Percentiles rank a stretch among this genome's conserved stretches.
Conservation (phyloP, 2,113 vertebrate species). For the Cardinalis cardinalis region DNA sequence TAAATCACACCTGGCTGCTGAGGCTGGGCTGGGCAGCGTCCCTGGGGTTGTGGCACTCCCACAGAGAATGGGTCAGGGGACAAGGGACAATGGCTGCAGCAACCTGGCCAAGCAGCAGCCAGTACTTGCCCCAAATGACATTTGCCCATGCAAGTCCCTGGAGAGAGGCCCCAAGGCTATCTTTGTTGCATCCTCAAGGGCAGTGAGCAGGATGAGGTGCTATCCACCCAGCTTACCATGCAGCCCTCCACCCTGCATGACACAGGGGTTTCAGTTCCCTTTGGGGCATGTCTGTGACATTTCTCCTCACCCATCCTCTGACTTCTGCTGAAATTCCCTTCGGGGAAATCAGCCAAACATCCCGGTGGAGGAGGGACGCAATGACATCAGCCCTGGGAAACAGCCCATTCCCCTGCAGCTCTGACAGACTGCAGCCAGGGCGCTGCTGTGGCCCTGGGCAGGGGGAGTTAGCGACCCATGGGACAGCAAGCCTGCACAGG, state of each 20-base stretch:
- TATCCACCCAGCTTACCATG: not conserved
- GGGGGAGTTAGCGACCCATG: not conserved
- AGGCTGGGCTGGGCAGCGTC: not conserved
- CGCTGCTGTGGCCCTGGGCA: not conserved
- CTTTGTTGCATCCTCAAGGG: not conserved
- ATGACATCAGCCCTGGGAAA: not conserved
- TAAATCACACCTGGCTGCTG: not conserved
- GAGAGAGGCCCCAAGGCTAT: not conserved
- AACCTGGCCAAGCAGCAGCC: not conserved
- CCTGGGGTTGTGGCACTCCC: not conserved
- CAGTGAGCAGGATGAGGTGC: accelerated
- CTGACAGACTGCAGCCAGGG: not conserved
- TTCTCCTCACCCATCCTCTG: not conserved
- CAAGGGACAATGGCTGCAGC: not conserved
- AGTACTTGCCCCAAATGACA: accelerated
- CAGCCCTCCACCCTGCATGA: not conserved
- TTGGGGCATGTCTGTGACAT: accelerated
- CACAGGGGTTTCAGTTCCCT: not conserved
- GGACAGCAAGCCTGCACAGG: not conserved
- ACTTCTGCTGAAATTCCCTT: not conserved
- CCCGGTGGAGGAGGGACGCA: accelerated
- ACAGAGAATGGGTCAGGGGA: not conserved
- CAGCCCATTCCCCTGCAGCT: not conserved
- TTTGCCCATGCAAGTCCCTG: not conserved
- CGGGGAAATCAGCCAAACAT: not conserved